Base-by-base conservation (phyloP, 2,888 invertebrate species). In the Drosophila demipolita region DNA sequence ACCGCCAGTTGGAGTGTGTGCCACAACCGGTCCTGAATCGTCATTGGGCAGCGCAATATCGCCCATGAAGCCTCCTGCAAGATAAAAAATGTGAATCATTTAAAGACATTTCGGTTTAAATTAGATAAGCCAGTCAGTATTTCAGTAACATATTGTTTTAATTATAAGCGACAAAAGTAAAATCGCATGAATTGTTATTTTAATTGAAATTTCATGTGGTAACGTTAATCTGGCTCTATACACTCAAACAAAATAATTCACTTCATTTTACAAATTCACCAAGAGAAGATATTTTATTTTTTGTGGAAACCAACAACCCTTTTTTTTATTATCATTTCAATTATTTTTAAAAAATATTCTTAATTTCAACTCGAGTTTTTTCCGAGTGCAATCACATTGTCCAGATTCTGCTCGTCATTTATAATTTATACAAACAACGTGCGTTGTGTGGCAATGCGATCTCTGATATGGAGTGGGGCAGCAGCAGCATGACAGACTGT, bases 41-140 rank as follows among this genome's bases (percentile, higher is more conserved):
- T 72, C 79, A 83, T 95, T 95, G 40, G 97, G 96, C 77, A 97
- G 94, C 0, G 97, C 97, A 74, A 97, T 97, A 93, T 98, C 97
- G 0, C 97, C 97, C 94, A 96, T 94, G 91, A 97, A 97, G 63
- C 95, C 96, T 87, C 95, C 97, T 97, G 94, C 29, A 95, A 95
- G 26, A 53, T 42, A 66, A 38, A 74, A 66, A 49, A 7, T 17
- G 0, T 20, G 9, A 9, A 29, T 29, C 61, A 57, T 61, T 57
- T 67, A 23, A 64, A 65, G 36, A 66, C 12, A 33, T 20, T 26
- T 17, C n/a, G n/a, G 15, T 8, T 57, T 45, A 35, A 57, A 59
- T 52, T 36, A 26, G 32, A 53, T 23, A 36, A 62, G 17, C 32
- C 36, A 8, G 6, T 49, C 35, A 23, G 38, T 15, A 2, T 20